Base-by-base conservation (phyloP, 2,797 vertebrate genomes). In the Microctenopoma steveboyesi region DNA sequence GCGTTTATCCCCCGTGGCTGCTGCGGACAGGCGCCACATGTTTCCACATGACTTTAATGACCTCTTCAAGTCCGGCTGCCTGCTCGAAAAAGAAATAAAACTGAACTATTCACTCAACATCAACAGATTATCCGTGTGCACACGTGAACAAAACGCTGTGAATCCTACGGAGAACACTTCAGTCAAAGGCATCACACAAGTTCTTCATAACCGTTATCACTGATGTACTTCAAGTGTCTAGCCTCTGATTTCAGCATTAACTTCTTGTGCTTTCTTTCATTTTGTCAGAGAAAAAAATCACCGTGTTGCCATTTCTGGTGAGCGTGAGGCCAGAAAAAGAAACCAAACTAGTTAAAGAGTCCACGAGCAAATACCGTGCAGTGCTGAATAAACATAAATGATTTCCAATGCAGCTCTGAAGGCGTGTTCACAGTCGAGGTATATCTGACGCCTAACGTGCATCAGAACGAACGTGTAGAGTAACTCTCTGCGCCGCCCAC, bases 161-260 rank as follows among this genome's bases (percentile, higher is more conserved):
- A 4, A 47, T 37, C 16, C 16, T 14, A 25, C 14, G 39, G 51
- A 70, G 73, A 52, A 79, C 22, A 22, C 22, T 22, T 22, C 22
- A 22, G 22, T 22, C 22, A 22, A 22, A 22, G 22, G 22, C 22
- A 22, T 1, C 22, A 22, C 22, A 22, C 22, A 22, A 51, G 37
- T 14, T 37, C 30, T 30, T 40, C 11, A 16, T 16, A 3, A 64
- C 7, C 22, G 22, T 13, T 35, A 22, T 69, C 50, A 66, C 37
- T 69, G 79, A 82, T 73, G 83, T 84, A 11, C 37, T 72, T 56
- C 50, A 80, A 2, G 0, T 47, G 49, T 46, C 35, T 45, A 37
- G 35, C 35, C 45, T 39, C 37, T 55, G 0, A 60, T 45, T 30
- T 58, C 2, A 39, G 10, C 18, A 39, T n/a, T n/a, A 25, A 25